Conservation (phyloP, 92 coral and sea anemone species). For the Phenganax stokvisi region DNA sequence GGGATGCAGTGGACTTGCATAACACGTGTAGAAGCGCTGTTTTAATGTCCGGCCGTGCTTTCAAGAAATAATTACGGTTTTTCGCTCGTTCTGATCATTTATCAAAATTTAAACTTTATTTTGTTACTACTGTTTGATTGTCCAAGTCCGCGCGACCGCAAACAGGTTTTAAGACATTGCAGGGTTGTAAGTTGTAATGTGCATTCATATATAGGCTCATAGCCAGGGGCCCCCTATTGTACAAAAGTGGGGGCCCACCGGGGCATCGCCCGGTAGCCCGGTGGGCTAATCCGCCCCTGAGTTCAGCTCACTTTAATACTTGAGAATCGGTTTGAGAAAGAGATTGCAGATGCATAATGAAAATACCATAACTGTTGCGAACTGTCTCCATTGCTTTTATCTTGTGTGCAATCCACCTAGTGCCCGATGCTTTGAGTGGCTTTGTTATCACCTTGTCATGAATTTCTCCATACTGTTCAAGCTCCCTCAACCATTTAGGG, state of each 20-base stretch:
- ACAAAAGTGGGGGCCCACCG: constrained; percentile 18
- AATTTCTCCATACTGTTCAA: neutral
- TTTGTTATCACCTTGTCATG: neutral
- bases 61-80: neutral
- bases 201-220: neutral
- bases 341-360: constrained; percentile 9
- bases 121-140: neutral
- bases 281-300: constrained; percentile 17
- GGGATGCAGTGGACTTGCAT: too few relatives aligned
- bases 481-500: neutral
- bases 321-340: constrained; percentile 10
- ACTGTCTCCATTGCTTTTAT: constrained; percentile 8
- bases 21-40: too few relatives aligned
- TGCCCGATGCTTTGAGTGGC: constrained; percentile 5
- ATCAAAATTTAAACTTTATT: neutral
- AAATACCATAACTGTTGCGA: neutral
- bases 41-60: too few relatives aligned
- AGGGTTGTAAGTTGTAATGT: neutral
- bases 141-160: neutral
- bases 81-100: neutral
- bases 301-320: neutral
- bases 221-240: constrained; percentile 7
- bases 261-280: constrained; percentile 1
- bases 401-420: constrained; percentile 25
- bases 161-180: neutral